These are phyloP conservation scores for Macrosteles quadrilineatus DNA, from an alignment of 1,140 invertebrate species.

Conservation along the genomic window DNA sequence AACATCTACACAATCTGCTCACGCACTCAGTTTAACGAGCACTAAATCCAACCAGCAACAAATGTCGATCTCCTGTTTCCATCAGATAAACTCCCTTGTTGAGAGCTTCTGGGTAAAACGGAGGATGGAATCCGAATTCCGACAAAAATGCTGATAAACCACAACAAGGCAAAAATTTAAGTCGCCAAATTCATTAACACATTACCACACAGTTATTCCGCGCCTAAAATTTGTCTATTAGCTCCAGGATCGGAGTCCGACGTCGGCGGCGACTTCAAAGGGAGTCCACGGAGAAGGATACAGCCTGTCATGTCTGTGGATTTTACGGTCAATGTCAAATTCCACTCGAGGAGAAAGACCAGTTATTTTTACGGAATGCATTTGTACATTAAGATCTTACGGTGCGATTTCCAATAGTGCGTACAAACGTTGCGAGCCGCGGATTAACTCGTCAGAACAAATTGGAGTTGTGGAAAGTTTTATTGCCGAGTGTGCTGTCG, in stretches of 20 bases:
- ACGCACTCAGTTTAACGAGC: too few species aligned
- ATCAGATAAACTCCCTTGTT: too few species aligned
- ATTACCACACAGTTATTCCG: background rate
- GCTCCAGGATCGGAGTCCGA: background rate
- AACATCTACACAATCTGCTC: too few species aligned
- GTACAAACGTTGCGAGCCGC: background rate
- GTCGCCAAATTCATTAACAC: conserved; percentile 4
- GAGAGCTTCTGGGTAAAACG: background rate
- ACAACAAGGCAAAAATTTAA: background rate
- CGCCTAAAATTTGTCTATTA: conserved; percentile 4
- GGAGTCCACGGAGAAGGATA: background rate
- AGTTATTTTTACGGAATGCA: conserved; percentile 16
- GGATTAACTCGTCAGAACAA: background rate
- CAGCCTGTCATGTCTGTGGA: conserved; percentile 10
- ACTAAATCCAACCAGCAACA: too few species aligned
- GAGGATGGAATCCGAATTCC: background rate
- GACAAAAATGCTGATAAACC: background rate
- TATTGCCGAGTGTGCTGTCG: too few species aligned
- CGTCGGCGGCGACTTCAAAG: conserved; percentile 6
- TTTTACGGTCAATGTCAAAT: conserved; percentile 9
- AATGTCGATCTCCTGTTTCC: too few species aligned
- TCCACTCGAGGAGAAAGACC: conserved; percentile 3
- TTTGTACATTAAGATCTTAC: conserved; percentile 4
- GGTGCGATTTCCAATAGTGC: background rate
- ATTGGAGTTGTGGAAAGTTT: too few species aligned